Evolutionary conservation across 1,140 invertebrate genomes (phyloP).

Genomic region (Ridgeia piscesae): DNA sequence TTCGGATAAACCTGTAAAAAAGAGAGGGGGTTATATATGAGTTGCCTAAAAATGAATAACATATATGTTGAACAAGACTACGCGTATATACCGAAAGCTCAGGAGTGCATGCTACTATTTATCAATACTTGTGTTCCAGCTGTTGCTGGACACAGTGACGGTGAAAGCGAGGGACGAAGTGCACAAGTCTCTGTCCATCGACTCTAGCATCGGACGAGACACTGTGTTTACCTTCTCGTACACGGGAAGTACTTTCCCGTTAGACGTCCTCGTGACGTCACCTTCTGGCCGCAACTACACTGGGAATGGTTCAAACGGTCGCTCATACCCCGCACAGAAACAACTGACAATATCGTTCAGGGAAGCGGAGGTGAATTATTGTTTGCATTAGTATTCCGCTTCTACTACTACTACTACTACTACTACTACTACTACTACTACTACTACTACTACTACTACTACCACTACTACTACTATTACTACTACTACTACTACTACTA

Average conservation of each 20-base stretch:
- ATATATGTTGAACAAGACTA: too few species aligned
- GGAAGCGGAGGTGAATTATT: neutral
- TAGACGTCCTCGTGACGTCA: neutral
- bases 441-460: too few species aligned
- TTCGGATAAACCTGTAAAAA: too few species aligned
- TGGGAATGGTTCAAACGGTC: neutral
- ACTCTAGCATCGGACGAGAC: neutral
- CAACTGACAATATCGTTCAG: neutral
- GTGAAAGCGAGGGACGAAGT: neutral
- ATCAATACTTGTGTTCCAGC: neutral
- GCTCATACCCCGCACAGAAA: neutral
- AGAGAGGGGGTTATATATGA: too few species aligned
- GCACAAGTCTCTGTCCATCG: neutral
- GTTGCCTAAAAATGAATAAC: too few species aligned
- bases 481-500: too few species aligned
- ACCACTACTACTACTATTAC: too few species aligned
- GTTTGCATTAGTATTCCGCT: too few species aligned
- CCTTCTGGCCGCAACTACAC: neutral
- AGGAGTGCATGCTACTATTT: too few species aligned
- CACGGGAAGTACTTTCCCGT: neutral
- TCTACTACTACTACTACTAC: too few species aligned
- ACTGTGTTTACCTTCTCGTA: neutral
- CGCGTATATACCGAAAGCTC: too few species aligned
- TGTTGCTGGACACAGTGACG: neutral
- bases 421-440: too few species aligned